phyloP scores from a whole-genome alignment of 2,797 vertebrate species.

The Notolabrus celidotus region DNA sequence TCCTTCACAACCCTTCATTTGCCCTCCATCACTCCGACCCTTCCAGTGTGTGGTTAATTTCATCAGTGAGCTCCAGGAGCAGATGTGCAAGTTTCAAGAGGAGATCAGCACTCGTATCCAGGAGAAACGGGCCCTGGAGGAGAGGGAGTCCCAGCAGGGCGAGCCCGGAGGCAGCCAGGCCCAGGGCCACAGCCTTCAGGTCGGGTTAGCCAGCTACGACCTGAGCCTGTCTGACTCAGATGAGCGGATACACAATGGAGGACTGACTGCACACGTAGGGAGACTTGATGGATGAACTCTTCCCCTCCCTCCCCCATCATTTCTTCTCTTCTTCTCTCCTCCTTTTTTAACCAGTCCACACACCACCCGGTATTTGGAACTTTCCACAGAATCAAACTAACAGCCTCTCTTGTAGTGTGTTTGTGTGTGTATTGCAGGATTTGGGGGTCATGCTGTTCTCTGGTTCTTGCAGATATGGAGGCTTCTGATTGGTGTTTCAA shows the following conservation, averaged over 20 bases:
- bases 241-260: conserved; percentile 81
- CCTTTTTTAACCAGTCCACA: conserved; percentile 68
- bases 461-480: conserved; percentile 46
- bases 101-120: conserved; percentile 97
- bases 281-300: conserved; percentile 79
- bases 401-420: conserved; percentile 45
- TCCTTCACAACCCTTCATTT: conserved; percentile 14
- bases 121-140: conserved; percentile 91
- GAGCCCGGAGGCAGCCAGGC: conserved; percentile 70
- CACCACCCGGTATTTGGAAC: conserved; percentile 59
- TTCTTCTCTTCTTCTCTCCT: conserved; percentile 44
- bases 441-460: conserved; percentile 33
- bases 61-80: conserved; percentile 99
- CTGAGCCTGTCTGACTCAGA: conserved; percentile 74
- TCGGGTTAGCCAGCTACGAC: conserved; percentile 68
- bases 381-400: conserved; percentile 75
- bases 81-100: conserved; percentile 99
- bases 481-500: conserved; percentile 58
- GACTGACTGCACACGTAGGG: conserved; percentile 90
- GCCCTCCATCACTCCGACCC: conserved; percentile 29
- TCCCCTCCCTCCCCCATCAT: conserved; percentile 56
- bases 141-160: conserved; percentile 74
- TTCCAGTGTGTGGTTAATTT: conserved; percentile 97
- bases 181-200: conserved; percentile 66
- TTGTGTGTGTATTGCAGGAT: conserved; percentile 48